phyloP scores from a whole-genome alignment of 2,888 invertebrate genomes.

The Xanthorhoe spadicearia region DNA sequence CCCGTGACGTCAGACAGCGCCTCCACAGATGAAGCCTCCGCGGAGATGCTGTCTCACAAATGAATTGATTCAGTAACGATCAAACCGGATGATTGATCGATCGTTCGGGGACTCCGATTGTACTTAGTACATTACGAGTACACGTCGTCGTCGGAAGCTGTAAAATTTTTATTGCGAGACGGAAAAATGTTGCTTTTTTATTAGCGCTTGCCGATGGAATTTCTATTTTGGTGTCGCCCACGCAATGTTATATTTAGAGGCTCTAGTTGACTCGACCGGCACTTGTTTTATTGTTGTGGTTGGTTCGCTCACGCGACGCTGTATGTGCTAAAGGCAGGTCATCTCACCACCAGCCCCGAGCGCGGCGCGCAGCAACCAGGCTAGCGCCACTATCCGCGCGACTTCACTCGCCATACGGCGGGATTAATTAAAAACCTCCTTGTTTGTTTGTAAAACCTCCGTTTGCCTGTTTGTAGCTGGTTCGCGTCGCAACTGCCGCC shows the following conservation, averaged over 20 bases:
- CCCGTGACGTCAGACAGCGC: neutral
- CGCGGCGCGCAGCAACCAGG: slow-evolving; percentile 3
- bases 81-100: neutral
- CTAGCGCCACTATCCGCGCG: slow-evolving; percentile 3
- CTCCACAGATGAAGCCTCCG: neutral
- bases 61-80: neutral
- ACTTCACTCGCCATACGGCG: slow-evolving; percentile 10
- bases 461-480: slow-evolving; percentile 8
- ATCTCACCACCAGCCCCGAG: slow-evolving; percentile 9
- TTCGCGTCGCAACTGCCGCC: slow-evolving; percentile 13
- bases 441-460: slow-evolving; percentile 22
- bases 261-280: too few relatives aligned
- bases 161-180: neutral
- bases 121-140: neutral
- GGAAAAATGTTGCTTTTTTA: too few relatives aligned
- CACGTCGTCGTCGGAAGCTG: neutral
- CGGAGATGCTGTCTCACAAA: neutral
- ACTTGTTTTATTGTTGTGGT: too few relatives aligned
- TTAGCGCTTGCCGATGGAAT: too few relatives aligned
- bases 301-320: neutral
- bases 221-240: too few relatives aligned
- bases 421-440: slow-evolving; percentile 21
- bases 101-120: neutral
- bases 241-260: too few relatives aligned
- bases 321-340: neutral